phyloP scores from a whole-genome alignment of 2,113 vertebrate species.

The Proterorhinus semilunaris region DNA sequence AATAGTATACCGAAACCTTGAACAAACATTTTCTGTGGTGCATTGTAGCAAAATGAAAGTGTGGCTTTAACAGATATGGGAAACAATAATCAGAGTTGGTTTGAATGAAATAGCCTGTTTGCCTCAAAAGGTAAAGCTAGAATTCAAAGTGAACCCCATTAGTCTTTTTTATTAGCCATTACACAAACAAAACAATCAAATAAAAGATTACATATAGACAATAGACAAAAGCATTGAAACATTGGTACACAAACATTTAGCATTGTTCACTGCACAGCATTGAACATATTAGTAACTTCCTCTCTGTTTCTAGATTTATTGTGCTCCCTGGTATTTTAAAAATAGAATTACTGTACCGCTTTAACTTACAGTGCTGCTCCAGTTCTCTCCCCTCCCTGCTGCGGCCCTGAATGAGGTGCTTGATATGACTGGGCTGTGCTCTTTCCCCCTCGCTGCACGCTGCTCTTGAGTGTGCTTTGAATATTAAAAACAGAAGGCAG shows the following conservation, averaged over 20 bases:
- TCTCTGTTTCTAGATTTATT: not conserved
- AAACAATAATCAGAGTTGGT: not conserved
- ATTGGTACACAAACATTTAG: too few species aligned
- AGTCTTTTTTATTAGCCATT: too few species aligned
- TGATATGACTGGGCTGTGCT: conserved; percentile 15
- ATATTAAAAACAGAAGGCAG: conserved; percentile 7
- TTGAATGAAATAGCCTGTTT: not conserved
- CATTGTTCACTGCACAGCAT: too few species aligned
- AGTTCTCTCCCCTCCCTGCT: conserved; percentile 15
- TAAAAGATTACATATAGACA: too few species aligned
- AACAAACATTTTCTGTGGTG: conserved; percentile 23
- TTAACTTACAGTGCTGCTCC: not conserved
- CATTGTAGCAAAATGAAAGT: conserved; percentile 17
- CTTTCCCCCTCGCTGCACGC: conserved; percentile 13
- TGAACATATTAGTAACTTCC: too few species aligned
- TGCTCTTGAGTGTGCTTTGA: conserved; percentile 21
- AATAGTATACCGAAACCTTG: conserved; percentile 17
- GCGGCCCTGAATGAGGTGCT: conserved; percentile 21
- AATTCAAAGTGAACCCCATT: too few species aligned
- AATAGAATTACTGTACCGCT: not conserved
- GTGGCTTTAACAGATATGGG: conserved; percentile 1
- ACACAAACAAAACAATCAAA: too few species aligned
- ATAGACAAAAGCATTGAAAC: too few species aligned
- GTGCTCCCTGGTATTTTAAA: not conserved
- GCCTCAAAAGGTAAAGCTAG: not conserved